Base-by-base conservation (phyloP, 2,797 vertebrate genomes). In the Pangasius mekongensis region DNA sequence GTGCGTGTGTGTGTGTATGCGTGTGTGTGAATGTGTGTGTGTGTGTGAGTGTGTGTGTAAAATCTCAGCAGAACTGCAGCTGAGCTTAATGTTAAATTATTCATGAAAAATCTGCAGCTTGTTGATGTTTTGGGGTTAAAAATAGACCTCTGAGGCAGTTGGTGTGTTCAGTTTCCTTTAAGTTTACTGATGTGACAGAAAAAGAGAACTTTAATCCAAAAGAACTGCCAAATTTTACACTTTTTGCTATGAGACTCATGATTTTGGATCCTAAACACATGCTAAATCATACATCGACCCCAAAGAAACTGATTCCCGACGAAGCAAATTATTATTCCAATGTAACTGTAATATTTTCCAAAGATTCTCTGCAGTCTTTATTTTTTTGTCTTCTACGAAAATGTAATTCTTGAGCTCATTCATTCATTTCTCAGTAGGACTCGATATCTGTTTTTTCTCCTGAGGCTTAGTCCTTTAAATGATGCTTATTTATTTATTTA, bases 21-120 rank as follows among this genome's bases (percentile, higher is more conserved):
- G n/a, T 66, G 71, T 30, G 30, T 67, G 66, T 69, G 30, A 43
- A 0, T 33, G 27, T 67, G 27, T 66, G 0, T 67, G 30, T 67
- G 30, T 33, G 14, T 69, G 30, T 69, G 33, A 22, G 33, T 36
- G 39, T 43, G 69, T 73, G 69, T 43, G 13, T 39, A 36, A 71
- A 78, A 52, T 86, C 73, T 33, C 39, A 33, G 85, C 73, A 78
- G 85, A 33, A 24, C 36, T 60, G 33, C 30, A 14, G 43, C 30
- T 30, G 16, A 86, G 30, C 74, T 80, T 18, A 18, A 56, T 80
- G 85, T 80, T 80, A 54, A 86, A 80, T 80, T 76, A 86, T 80
- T 86, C 62, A 80, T 86, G 62, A 39, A 47, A 82, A 88, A 43
- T 80, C 49, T 88, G 84, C 73, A 64, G 85, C 43, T 73, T 24